Percentiles rank a stretch among this genome's conserved stretches.
Conservation (phyloP, 2,888 invertebrate genomes). For the Pherbina coryleti region DNA sequence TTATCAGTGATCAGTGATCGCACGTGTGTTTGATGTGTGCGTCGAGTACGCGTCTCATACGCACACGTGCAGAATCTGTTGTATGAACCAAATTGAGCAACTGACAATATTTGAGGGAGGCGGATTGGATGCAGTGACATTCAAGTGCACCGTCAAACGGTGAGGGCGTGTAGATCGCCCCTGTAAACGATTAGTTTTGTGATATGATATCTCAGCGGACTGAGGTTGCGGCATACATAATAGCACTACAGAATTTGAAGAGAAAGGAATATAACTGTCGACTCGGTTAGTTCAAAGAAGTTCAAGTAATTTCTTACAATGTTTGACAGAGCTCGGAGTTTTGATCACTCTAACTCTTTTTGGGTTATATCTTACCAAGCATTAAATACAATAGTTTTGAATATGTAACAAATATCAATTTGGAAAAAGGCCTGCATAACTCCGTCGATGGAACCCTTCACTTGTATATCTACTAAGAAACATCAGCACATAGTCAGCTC, state of each 20-base stretch:
- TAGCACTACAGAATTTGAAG: neutral
- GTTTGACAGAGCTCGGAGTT: no score
- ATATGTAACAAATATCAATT: no score
- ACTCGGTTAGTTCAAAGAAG: no score
- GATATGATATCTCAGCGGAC: neutral
- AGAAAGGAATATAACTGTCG: neutral
- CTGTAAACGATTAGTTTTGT: neutral
- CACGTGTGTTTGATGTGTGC: neutral
- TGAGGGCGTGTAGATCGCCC: neutral
- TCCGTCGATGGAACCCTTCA: no score
- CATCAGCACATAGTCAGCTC: no score
- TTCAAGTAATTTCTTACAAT: no score
- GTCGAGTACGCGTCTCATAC: neutral
- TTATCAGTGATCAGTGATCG: neutral
- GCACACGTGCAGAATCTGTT: neutral
- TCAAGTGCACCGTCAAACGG: neutral
- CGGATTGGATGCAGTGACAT: neutral
- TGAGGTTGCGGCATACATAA: neutral
- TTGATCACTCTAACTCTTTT: no score
- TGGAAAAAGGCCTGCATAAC: no score
- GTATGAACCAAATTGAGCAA: neutral
- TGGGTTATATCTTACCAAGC: no score
- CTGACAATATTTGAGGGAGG: neutral
- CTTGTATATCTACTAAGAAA: no score
- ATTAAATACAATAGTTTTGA: no score